phyloP scores from a whole-genome alignment of 2,113 vertebrate species.

The Notothenia rossii region DNA sequence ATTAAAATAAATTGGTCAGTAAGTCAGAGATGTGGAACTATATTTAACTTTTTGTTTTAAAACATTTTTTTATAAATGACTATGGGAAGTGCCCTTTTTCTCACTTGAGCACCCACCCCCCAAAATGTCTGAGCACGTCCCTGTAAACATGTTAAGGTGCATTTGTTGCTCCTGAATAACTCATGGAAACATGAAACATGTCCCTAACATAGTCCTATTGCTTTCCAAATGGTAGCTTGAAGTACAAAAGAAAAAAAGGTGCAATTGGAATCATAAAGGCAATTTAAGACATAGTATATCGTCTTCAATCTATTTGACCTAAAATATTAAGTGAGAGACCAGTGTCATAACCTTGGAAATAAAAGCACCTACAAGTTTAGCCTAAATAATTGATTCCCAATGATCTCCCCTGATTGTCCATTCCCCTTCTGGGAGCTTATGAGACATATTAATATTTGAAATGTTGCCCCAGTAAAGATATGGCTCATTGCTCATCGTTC shows the following conservation, averaged over 20 bases:
- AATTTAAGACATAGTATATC: slow-evolving; percentile 5
- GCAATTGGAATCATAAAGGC: not conserved
- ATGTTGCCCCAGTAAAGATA: slow-evolving; percentile 62
- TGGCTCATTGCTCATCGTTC: slow-evolving; percentile 63
- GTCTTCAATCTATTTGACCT: slow-evolving; percentile 8
- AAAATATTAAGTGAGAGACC: slow-evolving; percentile 15
- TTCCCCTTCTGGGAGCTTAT: slow-evolving; percentile 47
- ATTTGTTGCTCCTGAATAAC: slow-evolving; percentile 12
- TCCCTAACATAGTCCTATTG: not conserved
- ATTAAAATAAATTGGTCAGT: no score
- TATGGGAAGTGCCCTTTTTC: no score
- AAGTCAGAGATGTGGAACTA: no score
- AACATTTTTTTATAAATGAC: no score
- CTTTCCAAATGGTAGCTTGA: not conserved
- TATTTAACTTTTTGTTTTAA: no score
- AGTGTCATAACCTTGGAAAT: slow-evolving; percentile 52
- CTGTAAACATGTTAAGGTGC: slow-evolving; percentile 18
- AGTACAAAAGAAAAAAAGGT: not conserved
- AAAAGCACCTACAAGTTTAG: slow-evolving; percentile 48
- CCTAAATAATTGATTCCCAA: slow-evolving; percentile 67
- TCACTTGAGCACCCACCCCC: no score
- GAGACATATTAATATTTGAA: slow-evolving; percentile 73
- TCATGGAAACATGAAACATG: not conserved
- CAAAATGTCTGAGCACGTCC: no score
- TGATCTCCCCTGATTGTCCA: slow-evolving; percentile 57